Conservation (phyloP, 2,797 vertebrate species). For the Tokudaia muenninki region DNA sequence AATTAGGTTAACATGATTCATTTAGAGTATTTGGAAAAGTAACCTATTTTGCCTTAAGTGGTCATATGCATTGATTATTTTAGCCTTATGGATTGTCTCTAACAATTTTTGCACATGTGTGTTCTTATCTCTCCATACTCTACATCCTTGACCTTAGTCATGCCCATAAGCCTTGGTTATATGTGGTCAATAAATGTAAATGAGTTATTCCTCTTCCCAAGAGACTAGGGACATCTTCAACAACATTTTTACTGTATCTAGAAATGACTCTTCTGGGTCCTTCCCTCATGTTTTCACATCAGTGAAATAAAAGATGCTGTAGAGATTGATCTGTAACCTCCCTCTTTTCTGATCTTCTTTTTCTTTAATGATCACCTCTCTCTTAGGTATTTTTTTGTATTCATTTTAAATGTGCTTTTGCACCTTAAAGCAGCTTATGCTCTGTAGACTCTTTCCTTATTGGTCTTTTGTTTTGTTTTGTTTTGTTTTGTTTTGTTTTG, state of each 20-base stretch:
- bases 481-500: not conserved
- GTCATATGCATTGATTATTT: not conserved
- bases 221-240: not conserved
- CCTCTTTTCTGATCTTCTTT: not conserved
- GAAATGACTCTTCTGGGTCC: not conserved
- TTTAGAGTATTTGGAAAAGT: not conserved
- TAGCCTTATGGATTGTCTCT: not conserved
- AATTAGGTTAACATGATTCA: not conserved
- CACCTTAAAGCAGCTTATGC: not conserved
- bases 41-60: not conserved
- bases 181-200: slow-evolving; percentile 21
- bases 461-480: not conserved
- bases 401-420: not conserved
- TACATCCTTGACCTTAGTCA: not conserved
- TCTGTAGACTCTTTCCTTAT: not conserved
- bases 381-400: not conserved
- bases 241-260: not conserved
- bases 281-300: not conserved
- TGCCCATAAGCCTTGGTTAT: not conserved
- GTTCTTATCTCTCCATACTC: not conserved
- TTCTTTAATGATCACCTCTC: not conserved
- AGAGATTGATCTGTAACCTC: not conserved
- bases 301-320: not conserved
- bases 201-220: not conserved
- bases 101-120: not conserved